Evolutionary conservation across 2,888 invertebrate species (phyloP).

Genomic region (Heterodera filipjevi): DNA sequence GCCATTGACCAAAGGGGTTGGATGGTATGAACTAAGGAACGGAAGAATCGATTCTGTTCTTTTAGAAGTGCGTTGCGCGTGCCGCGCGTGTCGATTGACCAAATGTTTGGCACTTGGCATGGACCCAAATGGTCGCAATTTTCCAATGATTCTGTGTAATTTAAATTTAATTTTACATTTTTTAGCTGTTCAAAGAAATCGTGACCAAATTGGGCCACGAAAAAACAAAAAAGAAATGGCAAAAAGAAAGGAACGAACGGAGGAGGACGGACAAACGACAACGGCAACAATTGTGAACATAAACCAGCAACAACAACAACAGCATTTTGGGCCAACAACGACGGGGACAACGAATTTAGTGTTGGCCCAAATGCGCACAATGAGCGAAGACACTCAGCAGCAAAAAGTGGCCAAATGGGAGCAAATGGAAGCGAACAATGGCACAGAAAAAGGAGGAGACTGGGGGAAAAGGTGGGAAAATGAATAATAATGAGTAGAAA

Average conservation of each 20-base stretch:
- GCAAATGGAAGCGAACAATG: no score
- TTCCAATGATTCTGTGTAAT: no score
- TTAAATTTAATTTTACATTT: neutral
- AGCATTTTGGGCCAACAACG: neutral
- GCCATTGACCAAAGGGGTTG: conserved; percentile 35
- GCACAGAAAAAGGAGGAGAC: no score
- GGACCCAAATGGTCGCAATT: conserved; percentile 31
- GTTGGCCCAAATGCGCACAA: neutral
- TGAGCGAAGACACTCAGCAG: neutral
- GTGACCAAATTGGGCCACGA: conserved; percentile 36
- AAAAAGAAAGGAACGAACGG: neutral
- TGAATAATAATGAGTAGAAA: no score
- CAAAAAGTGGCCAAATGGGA: neutral
- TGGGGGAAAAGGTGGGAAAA: no score
- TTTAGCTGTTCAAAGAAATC: conserved; percentile 38
- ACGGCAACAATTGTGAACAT: neutral
- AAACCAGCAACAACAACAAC: neutral
- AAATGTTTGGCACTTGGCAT: conserved; percentile 44
- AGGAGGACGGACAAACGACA: neutral
- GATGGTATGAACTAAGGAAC: no score
- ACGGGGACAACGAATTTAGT: neutral
- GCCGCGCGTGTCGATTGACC: conserved; percentile 45
- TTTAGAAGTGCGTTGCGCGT: conserved; percentile 48
- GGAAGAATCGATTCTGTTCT: neutral
- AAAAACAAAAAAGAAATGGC: neutral